These are phyloP conservation scores for Rhinophrynus dorsalis DNA, from an alignment of 2,797 vertebrate species.

Conservation along the genomic window DNA sequence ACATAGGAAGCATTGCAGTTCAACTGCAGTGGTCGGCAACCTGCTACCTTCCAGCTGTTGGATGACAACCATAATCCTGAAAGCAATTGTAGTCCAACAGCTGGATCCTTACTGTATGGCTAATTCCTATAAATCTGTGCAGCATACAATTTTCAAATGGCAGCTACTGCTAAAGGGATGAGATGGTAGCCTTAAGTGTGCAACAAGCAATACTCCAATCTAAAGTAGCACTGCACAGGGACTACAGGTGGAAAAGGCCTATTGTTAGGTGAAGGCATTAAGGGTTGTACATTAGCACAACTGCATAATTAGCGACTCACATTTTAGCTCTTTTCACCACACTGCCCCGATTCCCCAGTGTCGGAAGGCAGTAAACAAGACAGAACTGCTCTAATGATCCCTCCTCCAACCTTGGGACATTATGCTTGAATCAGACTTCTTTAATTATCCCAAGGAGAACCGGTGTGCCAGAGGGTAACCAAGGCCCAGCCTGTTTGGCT, in stretches of 20 bases:
- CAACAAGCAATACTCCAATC: background rate
- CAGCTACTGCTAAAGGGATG: too few relatives aligned
- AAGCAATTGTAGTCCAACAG: too few relatives aligned
- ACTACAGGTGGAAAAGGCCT: constrained; percentile 5
- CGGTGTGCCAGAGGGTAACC: background rate
- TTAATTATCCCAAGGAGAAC: constrained; percentile 12
- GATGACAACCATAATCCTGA: too few relatives aligned
- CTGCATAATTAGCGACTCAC: constrained; percentile 29
- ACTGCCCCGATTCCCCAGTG: constrained; percentile 30
- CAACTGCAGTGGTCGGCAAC: too few relatives aligned
- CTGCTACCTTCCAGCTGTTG: too few relatives aligned
- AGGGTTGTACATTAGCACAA: constrained; percentile 24
- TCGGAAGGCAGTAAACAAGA: constrained; percentile 39
- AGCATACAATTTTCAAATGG: too few relatives aligned
- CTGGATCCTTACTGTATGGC: too few relatives aligned
- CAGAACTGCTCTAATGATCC: constrained; percentile 16
- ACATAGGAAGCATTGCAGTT: too few relatives aligned
- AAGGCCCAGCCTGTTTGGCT: background rate
- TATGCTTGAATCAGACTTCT: background rate
- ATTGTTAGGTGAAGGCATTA: constrained; percentile 4
- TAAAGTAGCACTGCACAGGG: background rate
- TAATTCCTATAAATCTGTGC: too few relatives aligned
- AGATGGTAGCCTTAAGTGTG: too few relatives aligned
- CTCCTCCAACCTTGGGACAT: background rate
- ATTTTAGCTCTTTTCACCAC: constrained; percentile 15